Evolutionary conservation across 2,888 invertebrate species (phyloP).

Genomic region (Ectobius pallidus): DNA sequence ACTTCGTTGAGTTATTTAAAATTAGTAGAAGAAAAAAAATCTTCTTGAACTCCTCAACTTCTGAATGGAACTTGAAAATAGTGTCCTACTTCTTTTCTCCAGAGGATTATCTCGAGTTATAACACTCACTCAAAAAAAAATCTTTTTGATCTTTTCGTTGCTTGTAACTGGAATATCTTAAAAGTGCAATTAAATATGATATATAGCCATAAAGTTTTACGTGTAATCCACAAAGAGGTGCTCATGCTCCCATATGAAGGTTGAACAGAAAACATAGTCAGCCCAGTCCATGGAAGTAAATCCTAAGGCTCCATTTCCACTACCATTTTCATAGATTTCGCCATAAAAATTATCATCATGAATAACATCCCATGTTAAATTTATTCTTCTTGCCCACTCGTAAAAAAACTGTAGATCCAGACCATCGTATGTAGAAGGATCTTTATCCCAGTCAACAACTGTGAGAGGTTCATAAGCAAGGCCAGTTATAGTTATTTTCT

Average conservation of each 20-base stretch:
- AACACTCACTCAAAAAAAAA: too few relatives aligned
- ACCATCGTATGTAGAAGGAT: constrained; percentile 32
- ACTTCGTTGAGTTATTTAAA: too few relatives aligned
- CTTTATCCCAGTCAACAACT: constrained; percentile 49
- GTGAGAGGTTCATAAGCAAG: constrained; percentile 67
- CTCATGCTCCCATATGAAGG: not conserved
- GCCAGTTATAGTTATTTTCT: constrained; percentile 59
- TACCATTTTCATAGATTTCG: constrained; percentile 66
- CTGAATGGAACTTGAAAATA: too few relatives aligned
- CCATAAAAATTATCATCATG: constrained; percentile 69
- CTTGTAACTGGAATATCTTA: too few relatives aligned
- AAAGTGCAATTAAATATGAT: too few relatives aligned
- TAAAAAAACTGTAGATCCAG: constrained; percentile 60
- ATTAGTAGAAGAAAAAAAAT: too few relatives aligned
- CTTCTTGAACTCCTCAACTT: too few relatives aligned
- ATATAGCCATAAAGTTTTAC: too few relatives aligned
- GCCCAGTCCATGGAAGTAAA: constrained; percentile 47
- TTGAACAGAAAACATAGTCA: not conserved
- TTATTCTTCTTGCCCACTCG: constrained; percentile 52
- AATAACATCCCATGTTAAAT: constrained; percentile 9
- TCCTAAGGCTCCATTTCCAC: constrained; percentile 38
- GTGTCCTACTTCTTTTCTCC: too few relatives aligned
- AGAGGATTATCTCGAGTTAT: too few relatives aligned
- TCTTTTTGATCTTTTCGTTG: too few relatives aligned
- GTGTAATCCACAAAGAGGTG: not conserved